Evolutionary conservation across 1,140 invertebrate genomes (phyloP).

Genomic region (Parapsyche elsis): DNA sequence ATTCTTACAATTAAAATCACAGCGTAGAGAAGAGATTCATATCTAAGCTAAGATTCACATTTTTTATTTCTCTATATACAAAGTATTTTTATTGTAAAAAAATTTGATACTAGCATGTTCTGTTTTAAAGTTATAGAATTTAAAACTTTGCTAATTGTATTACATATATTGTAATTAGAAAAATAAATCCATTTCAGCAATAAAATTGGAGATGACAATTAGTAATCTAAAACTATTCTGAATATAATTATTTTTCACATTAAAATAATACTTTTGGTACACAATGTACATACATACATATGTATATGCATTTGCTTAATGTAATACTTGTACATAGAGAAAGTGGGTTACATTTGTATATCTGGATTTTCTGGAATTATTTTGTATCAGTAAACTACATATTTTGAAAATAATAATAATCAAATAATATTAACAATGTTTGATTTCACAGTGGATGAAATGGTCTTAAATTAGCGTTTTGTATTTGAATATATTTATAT

Average conservation of each 20-base stretch:
- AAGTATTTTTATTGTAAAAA: neutral
- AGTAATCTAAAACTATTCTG: neutral
- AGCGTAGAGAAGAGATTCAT: conserved; percentile 34
- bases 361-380: no score
- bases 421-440: no score
- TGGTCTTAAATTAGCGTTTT: no score
- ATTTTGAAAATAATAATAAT: no score
- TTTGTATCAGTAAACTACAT: no score
- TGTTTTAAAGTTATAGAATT: neutral
- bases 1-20: conserved; percentile 25
- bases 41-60: conserved; percentile 32
- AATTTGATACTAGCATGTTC: neutral
- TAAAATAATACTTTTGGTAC: conserved; percentile 6
- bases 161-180: no score
- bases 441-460: no score
- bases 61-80: neutral
- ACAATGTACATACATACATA: conserved; percentile 2
- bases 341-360: no score
- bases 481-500: no score
- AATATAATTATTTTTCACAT: neutral
- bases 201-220: neutral
- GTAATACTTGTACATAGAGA: neutral
- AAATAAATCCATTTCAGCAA: no score
- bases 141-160: neutral
- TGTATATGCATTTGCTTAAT: neutral